These are phyloP conservation scores for Smittia aterrima DNA, from an alignment of 2,888 invertebrate genomes.

Conservation along the genomic window DNA sequence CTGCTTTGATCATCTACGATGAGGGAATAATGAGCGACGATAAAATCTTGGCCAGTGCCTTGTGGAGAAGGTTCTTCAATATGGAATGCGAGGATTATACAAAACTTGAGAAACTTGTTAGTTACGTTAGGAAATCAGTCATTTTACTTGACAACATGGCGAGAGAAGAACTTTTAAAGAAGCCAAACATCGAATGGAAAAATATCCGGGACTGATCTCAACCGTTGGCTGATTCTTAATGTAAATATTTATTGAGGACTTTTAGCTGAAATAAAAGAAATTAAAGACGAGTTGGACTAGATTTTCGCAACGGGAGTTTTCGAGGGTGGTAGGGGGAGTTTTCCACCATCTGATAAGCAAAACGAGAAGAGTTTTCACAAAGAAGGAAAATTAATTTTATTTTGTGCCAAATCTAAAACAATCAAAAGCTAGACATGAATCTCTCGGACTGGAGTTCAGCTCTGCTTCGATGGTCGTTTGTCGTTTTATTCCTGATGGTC, in stretches of 20 bases:
- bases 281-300: slow-evolving; percentile 4
- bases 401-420: slow-evolving; percentile 9
- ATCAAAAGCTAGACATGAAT: too few species aligned
- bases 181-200: slow-evolving; percentile 59
- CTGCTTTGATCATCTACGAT: slow-evolving; percentile 79
- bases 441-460: background rate
- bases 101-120: slow-evolving; percentile 67
- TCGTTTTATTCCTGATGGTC: background rate
- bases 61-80: slow-evolving; percentile 82
- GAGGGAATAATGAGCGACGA: slow-evolving; percentile 80
- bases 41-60: slow-evolving; percentile 70
- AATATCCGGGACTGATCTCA: background rate
- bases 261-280: background rate
- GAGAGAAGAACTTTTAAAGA: slow-evolving; percentile 59
- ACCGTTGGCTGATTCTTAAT: background rate
- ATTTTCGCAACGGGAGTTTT: background rate
- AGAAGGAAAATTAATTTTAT: slow-evolving; percentile 1
- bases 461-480: background rate
- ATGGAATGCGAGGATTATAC: slow-evolving; percentile 63
- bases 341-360: background rate
- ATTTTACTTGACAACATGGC: slow-evolving; percentile 59
- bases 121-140: slow-evolving; percentile 76
- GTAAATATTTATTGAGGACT: background rate
- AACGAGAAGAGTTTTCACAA: background rate
- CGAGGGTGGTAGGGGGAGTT: background rate